Conservation (phyloP, 2,888 invertebrate species). For the Meliscaeva auricollis region DNA sequence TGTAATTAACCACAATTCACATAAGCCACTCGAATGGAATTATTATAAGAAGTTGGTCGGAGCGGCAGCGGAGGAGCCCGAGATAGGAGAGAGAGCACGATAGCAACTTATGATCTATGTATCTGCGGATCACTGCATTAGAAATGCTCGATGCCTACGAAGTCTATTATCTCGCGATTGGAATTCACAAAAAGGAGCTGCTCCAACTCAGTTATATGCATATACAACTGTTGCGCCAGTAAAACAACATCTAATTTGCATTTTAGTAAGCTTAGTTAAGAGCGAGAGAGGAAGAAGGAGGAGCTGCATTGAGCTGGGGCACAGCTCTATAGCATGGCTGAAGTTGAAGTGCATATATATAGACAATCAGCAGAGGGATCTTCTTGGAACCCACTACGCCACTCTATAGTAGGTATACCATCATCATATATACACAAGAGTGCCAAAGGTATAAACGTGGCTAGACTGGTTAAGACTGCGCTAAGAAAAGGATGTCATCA, state of each 20-base stretch:
- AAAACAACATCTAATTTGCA: conserved; percentile 67
- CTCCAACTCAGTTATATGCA: conserved; percentile 20
- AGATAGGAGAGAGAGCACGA: conserved; percentile 62
- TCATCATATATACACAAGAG: conserved; percentile 17
- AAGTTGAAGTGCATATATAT: conserved; percentile 2
- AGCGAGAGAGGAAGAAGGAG: conserved; percentile 1
- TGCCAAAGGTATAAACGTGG: conserved; percentile 57
- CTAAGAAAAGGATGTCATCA: conserved; percentile 74
- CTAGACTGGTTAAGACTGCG: conserved; percentile 33
- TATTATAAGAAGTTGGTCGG: conserved; percentile 40
- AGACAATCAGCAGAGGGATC: conserved; percentile 41
- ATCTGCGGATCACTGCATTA: conserved; percentile 70
- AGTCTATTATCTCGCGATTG: conserved; percentile 71
- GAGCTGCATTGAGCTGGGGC: not conserved
- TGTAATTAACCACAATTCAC: conserved; percentile 73
- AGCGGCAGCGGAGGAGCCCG: not conserved
- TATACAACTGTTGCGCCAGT: conserved; percentile 31
- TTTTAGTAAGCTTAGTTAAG: conserved; percentile 32
- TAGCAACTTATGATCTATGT: conserved; percentile 73
- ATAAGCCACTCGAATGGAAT: conserved; percentile 45
- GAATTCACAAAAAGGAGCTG: conserved; percentile 63
- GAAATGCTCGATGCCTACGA: conserved; percentile 49
- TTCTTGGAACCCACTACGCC: conserved; percentile 14
- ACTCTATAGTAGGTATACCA: too few species aligned
- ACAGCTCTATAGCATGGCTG: not conserved